phyloP scores from a whole-genome alignment of 2,113 vertebrate species.

The Dasyurus viverrinus region DNA sequence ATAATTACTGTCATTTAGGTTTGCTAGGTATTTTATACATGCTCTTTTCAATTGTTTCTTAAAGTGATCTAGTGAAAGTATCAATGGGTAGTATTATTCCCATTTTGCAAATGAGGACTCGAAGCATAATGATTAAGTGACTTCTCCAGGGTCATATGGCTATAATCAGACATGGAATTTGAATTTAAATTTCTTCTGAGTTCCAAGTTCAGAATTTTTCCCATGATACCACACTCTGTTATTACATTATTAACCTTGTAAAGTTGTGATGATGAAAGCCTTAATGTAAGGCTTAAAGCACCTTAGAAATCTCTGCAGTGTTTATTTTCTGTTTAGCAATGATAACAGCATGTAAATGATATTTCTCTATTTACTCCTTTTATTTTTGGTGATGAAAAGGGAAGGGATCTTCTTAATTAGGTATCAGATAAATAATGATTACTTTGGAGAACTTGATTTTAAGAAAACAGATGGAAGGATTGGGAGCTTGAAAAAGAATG shows the following conservation, averaged over 20 bases:
- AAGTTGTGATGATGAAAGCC: neutral
- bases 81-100: neutral
- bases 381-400: neutral
- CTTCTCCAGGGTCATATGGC: neutral
- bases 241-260: neutral
- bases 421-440: neutral
- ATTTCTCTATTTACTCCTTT: neutral
- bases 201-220: neutral
- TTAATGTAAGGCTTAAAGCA: neutral
- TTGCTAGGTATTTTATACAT: neutral
- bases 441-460: neutral
- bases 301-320: neutral
- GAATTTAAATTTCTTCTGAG: neutral
- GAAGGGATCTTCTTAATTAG: neutral
- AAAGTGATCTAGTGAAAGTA: neutral
- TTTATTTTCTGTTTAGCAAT: neutral
- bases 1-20: neutral
- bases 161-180: neutral
- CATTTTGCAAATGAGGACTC: neutral
- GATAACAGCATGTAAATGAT: neutral
- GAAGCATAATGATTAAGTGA: neutral
- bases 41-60: neutral
- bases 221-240: neutral
- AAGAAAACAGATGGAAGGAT: neutral
- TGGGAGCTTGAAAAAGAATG: neutral